Evolutionary conservation across 2,888 invertebrate species (phyloP), one percentile per base, ranked within the genome.

Genomic region (Eristalis pertinax): DNA sequence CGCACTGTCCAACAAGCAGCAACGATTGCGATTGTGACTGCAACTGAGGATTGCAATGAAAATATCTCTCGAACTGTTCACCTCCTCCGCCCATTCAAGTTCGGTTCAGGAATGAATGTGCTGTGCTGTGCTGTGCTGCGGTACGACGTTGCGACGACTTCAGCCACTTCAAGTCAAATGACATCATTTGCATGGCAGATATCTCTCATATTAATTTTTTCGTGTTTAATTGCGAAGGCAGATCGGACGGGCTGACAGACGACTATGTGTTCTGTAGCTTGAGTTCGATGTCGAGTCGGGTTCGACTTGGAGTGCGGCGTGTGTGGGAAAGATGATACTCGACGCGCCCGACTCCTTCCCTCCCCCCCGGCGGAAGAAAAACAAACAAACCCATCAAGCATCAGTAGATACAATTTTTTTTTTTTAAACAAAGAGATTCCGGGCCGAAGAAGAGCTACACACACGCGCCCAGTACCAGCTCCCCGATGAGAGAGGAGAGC

Each of bases 131-230:
- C n/a, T n/a, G n/a, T 58, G 50, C 43, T 50, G 62, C 24, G 58
- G 56, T 65, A 29, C 29, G 29, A 32, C 56, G 63, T 22, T 43
- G 43, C 64, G 64, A 56, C 19, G 8, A 50, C 50, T 50, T 19
- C 69, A 69, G 65, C 78, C 68, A 76, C 78, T 83, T 87, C 68
- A 75, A 78, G 68, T 73, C 68, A 65, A 87, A 84, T 87, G 87
- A 87, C 87, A 87, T 87, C 87, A 87, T 84, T 84, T 86, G 70
- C 70, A 84, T 78, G 19, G 70, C 78, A 65, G 38, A 69, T 65
- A 62, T 72, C 19, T 41, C 24, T 41, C 50, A 68, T 68, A 24
- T 68, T 63, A 32, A 63, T 62, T 76, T 76, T 26, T 79, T 77
- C 76, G 74, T 50, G 26, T 74, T 87, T 41, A 75, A 80, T 72